These are phyloP conservation scores for Lutjanus campechanus DNA, from an alignment of 2,797 vertebrate genomes.

Conservation along the genomic window DNA sequence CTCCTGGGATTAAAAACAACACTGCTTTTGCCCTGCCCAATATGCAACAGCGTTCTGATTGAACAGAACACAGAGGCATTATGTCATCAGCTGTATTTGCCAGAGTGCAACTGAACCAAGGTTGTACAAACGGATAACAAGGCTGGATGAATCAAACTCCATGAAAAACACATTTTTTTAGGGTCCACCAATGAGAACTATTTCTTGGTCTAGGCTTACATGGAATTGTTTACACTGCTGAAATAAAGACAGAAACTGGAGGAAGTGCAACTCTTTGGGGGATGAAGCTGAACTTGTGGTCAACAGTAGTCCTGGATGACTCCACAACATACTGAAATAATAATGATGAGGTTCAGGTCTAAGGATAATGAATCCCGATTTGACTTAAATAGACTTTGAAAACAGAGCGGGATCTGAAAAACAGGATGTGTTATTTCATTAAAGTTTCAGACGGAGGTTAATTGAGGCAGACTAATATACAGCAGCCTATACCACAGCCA, in stretches of 20 bases:
- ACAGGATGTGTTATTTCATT: constrained; percentile 43
- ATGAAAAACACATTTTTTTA: background rate
- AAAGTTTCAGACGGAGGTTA: constrained; percentile 39
- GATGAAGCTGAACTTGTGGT: constrained; percentile 3
- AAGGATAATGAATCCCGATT: constrained; percentile 29
- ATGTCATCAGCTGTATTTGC: background rate
- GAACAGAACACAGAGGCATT: background rate
- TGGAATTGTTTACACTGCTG: background rate
- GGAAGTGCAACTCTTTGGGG: background rate
- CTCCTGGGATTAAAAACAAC: background rate
- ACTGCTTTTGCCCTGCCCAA: background rate
- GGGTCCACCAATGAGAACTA: background rate
- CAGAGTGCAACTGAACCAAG: background rate
- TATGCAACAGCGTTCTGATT: background rate
- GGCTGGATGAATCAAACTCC: background rate
- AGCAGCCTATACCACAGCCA: constrained; percentile 14
- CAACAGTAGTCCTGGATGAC: constrained; percentile 1
- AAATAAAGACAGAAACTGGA: constrained; percentile 9
- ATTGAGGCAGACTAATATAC: constrained; percentile 34
- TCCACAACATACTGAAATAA: constrained; percentile 21
- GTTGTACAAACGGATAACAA: background rate
- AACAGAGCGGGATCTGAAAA: constrained; percentile 24
- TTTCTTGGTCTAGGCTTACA: background rate
- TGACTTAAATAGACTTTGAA: constrained; percentile 22
- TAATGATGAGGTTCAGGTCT: constrained; percentile 15